Base-by-base conservation (phyloP, 2,797 vertebrate species). In the Coranthus polyacanthus region DNA sequence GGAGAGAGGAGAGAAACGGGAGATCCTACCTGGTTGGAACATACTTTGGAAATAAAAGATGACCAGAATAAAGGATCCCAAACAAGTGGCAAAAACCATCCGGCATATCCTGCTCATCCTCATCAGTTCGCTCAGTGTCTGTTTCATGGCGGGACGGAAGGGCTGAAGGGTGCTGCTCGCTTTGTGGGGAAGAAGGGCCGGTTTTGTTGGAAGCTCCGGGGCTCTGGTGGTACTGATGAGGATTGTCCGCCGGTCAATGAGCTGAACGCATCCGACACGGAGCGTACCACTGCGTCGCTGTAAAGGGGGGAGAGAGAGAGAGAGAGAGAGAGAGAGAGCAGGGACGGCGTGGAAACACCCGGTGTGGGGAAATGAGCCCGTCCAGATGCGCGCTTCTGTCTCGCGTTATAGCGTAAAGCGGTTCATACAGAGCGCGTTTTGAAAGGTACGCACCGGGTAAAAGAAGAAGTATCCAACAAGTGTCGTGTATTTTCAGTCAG, bases 1-100 rank as follows among this genome's bases (percentile, higher is more conserved):
- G 17, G 3, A 68, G 11, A 44, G 36, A 63, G 50, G 75, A 39
- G 45, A 57, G 55, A 71, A 7, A 58, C 58, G 44, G 45, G 34
- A 50, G 50, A 59, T 92, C 96, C 95, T 98, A 98, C 97, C 96
- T 98, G 97, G 97, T 62, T 97, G 96, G 89, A 97, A 98, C 97
- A 97, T 98, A 98, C 97, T 98, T 98, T 98, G 97, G 94, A 98
- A 98, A 95, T 98, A 98, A 94, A 98, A 98, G 95, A 98, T 96
- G 95, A 98, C 96, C 93, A 98, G 94, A 88, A 97, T 94, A 93
- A 97, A 97, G 84, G 97, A 98, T 93, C 97, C 97, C 86, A 98
- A 91, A 93, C 96, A 98, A 93, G 97, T 98, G 93, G 95, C 96
- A 88, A 97, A 92, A 81, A 96, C 92, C 97, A 98, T 97, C 92